A percentile compares a stretch with the other conserved stretches of the same genome.
These are phyloP conservation scores for Solenodon paradoxus DNA, from an alignment of 2,113 vertebrate species.

Conservation along the genomic window DNA sequence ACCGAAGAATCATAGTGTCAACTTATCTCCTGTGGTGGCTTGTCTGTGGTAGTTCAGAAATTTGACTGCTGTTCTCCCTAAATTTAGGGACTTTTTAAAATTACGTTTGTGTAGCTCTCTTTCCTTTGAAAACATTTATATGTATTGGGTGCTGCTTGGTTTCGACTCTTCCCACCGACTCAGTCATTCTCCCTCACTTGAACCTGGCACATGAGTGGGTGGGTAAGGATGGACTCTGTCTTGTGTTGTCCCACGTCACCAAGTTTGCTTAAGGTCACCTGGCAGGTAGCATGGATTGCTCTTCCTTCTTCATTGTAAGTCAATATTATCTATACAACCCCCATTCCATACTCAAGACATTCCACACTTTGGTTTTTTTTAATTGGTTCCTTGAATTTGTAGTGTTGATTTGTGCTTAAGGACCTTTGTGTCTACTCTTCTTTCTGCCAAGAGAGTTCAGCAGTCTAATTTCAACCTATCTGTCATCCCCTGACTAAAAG, in stretches of 20 bases:
- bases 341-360: neutral
- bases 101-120: neutral
- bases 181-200: no score
- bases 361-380: neutral
- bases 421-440: neutral
- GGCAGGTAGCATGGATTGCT: accelerated
- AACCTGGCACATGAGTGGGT: accelerated
- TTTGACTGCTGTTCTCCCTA: neutral
- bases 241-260: neutral
- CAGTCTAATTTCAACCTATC: neutral
- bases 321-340: no score
- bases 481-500: neutral
- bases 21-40: neutral
- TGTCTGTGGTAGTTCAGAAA: neutral
- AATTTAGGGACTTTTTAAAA: neutral
- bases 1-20: neutral
- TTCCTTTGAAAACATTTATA: neutral
- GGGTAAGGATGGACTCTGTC: neutral
- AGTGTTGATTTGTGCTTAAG: neutral
- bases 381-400: neutral
- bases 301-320: neutral
- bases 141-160: neutral
- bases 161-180: no score
- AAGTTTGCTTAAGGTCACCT: neutral
- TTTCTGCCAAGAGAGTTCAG: neutral